These are phyloP conservation scores for Holothuria scabra DNA, from an alignment of 53 echinoderm and acorn worm species.

Conservation along the genomic window DNA sequence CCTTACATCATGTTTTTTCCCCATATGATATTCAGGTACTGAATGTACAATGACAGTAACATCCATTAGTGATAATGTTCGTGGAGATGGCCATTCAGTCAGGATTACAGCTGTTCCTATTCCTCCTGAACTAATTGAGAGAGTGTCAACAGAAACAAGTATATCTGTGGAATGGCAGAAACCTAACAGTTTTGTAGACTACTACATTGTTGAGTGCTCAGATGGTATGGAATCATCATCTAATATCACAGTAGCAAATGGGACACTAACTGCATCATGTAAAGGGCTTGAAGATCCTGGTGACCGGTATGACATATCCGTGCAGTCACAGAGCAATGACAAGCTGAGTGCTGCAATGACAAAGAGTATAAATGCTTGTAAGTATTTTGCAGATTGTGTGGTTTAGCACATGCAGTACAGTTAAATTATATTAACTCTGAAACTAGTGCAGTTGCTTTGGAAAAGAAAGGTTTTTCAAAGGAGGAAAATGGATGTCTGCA, in stretches of 20 bases:
- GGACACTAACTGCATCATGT: slow-evolving; percentile 60
- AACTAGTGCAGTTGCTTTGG: no score
- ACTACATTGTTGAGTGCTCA: background rate
- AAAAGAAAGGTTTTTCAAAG: no score
- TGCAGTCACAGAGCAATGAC: slow-evolving; percentile 54
- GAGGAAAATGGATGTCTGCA: no score
- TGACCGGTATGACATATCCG: slow-evolving; percentile 49
- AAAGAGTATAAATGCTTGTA: slow-evolving; percentile 1
- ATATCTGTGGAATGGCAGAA: slow-evolving; percentile 3
- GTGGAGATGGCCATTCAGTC: background rate
- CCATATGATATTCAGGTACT: background rate
- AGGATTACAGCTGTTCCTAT: background rate
- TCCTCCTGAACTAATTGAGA: background rate
- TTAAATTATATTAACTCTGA: no score
- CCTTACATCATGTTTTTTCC: background rate
- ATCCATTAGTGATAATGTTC: background rate
- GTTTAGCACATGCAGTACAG: no score
- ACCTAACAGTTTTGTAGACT: slow-evolving; percentile 8
- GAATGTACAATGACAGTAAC: background rate
- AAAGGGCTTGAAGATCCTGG: slow-evolving; percentile 52
- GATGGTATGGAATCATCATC: background rate
- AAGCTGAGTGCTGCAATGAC: slow-evolving; percentile 32
- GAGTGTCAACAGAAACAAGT: slow-evolving; percentile 6
- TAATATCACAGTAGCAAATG: background rate
- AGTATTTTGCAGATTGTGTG: background rate